Evolutionary conservation across 2,797 vertebrate species (phyloP), one percentile per base, ranked within the genome.

Genomic region (Strix occidentalis): DNA sequence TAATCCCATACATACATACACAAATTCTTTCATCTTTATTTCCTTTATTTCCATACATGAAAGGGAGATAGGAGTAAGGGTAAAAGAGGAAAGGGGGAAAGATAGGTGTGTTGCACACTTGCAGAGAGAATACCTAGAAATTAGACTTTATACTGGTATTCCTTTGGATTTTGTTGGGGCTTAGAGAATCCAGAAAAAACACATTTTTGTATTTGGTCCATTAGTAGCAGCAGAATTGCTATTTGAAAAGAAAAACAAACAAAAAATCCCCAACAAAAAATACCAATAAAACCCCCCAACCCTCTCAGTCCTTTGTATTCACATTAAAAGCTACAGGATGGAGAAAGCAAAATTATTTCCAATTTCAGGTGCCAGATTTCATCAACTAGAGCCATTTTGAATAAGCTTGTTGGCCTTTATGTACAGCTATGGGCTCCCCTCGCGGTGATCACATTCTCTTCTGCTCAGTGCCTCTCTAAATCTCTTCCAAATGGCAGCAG

Each of bases 211-310:
- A 51, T 68, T 54, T 54, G 7, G 18, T 54, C 41, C 9, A n/a
- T 53, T 54, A 75, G 9, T 84, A 31, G 25, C 9, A 87, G 43
- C 12, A 33, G 26, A 84, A 56, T 11, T 84, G 31, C 45, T 39
- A 9, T 70, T 50, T 57, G 45, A 71, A 64, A 63, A 51, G 14
- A 33, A 41, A 56, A 60, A 11, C 5, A 53, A 63, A 39, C 39
- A 39, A 39, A 39, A 18, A 19, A 16, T 29, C 4, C 5, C 10
- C 19, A n/a, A 50, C 13, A 50, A 50, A 65, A n/a, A 16, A 5
- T 2, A 16, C 13, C 12, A 5, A 41, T 31, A 69, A n/a, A 24
- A 16, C 3, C 1, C 16, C 6, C 8, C 18, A 57, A 37, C 11
- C 6, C 6, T 57, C 16, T 43, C 7, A 58, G 35, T 76, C 16